phyloP scores from a whole-genome alignment of 2,888 invertebrate species.

The Scaptomyza tumidula region DNA sequence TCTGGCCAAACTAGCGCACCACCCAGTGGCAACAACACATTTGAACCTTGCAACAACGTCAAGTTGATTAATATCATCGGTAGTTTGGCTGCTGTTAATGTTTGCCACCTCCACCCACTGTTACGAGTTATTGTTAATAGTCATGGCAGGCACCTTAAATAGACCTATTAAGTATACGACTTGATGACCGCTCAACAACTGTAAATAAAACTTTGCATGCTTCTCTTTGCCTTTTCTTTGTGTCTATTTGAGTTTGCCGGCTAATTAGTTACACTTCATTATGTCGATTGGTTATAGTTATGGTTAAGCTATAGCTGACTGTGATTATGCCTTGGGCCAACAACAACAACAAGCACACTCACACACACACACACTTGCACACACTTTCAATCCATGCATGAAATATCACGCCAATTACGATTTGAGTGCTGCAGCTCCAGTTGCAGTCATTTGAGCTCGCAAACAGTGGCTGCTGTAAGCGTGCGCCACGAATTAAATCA shows the following conservation, averaged over 20 bases:
- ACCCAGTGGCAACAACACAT: slow-evolving; percentile 23
- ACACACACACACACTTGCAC: slow-evolving; percentile 14
- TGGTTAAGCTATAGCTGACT: slow-evolving; percentile 18
- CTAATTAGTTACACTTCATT: slow-evolving; percentile 61
- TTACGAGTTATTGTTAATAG: slow-evolving; percentile 18
- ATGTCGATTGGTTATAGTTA: slow-evolving; percentile 34
- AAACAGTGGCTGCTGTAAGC: slow-evolving; percentile 62
- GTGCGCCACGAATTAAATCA: slow-evolving; percentile 71
- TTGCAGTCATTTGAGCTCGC: not conserved
- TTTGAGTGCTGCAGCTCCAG: slow-evolving; percentile 8
- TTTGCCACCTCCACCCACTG: not conserved
- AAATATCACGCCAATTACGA: slow-evolving; percentile 73
- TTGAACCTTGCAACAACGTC: slow-evolving; percentile 47
- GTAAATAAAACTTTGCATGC: slow-evolving; percentile 25
- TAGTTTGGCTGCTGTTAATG: slow-evolving; percentile 3
- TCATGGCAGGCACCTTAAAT: slow-evolving; percentile 11
- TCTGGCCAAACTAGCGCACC: slow-evolving; percentile 42
- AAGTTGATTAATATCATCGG: slow-evolving; percentile 71
- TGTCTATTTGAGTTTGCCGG: slow-evolving; percentile 25
- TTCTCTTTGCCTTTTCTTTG: slow-evolving; percentile 16
- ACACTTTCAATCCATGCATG: slow-evolving; percentile 56
- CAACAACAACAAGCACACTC: slow-evolving; percentile 29
- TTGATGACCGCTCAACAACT: slow-evolving; percentile 28
- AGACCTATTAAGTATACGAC: slow-evolving; percentile 23
- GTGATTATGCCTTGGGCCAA: slow-evolving; percentile 38